phyloP scores from a whole-genome alignment of 2,888 invertebrate species.

The Acronicta leporina region DNA sequence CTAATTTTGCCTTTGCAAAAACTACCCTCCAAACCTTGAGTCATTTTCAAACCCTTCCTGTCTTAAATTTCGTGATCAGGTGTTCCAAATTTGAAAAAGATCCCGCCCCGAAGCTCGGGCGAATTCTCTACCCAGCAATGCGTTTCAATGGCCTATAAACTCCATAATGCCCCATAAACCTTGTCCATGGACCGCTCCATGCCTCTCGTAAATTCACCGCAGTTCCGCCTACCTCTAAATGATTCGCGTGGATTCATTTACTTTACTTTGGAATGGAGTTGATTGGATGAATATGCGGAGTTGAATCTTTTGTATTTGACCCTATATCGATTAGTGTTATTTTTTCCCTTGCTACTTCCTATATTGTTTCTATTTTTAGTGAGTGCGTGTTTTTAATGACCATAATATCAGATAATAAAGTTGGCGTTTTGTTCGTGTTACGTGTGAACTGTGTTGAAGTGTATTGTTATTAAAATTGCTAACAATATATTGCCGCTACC shows the following conservation, averaged over 20 bases:
- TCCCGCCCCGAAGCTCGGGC: conserved; percentile 23
- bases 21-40: conserved; percentile 16
- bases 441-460: conserved; percentile 30
- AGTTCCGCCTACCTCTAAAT: conserved; percentile 47
- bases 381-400: conserved; percentile 29
- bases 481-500: conserved; percentile 28
- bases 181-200: conserved; percentile 65
- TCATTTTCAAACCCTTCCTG: conserved; percentile 19
- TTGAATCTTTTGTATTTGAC: conserved; percentile 21
- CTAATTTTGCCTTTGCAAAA: conserved; percentile 13
- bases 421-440: conserved; percentile 47
- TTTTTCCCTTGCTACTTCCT: not conserved
- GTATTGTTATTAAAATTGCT: conserved; percentile 37
- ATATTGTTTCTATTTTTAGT: conserved; percentile 14
- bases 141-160: conserved; percentile 67
- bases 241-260: conserved; percentile 59
- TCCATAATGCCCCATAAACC: conserved; percentile 69
- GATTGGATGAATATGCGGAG: conserved; percentile 38
- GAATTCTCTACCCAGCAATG: conserved; percentile 54
- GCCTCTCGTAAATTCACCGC: conserved; percentile 62
- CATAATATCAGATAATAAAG: conserved; percentile 49
- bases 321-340: too few relatives aligned
- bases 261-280: conserved; percentile 56
- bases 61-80: conserved; percentile 37
- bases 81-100: conserved; percentile 46